Evolutionary conservation across 2,888 invertebrate genomes (phyloP), one percentile per base, ranked within the genome.

Genomic region (Acrobasis consociella): DNA sequence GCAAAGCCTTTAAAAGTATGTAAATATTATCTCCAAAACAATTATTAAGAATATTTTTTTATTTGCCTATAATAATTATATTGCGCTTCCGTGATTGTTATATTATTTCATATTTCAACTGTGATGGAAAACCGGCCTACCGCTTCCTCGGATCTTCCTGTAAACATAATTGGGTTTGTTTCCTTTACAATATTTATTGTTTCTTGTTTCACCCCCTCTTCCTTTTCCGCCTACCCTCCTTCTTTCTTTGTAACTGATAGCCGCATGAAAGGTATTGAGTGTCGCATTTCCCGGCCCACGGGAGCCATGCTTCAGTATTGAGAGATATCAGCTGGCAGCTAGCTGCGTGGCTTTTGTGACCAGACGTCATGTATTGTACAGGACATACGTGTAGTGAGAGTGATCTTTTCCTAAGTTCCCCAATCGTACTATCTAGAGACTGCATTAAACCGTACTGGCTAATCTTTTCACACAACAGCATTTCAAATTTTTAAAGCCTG

Each of bases 251-350:
- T 49, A 49, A 49, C 37, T 59, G 58, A 59, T 59, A 49, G 22
- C 58, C 17, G 42, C 55, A 38, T 37, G 58, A 59, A 59, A 59
- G 49, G 58, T 59, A 59, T 49, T 37, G 49, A 49, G 58, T 49
- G 58, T 59, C 58, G 31, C 37, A 59, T 59, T 37, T 49, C 58
- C 9, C n/a, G 9, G 9, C 58, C 49, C 58, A n/a, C 11, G 58
- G 49, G 58, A 49, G 37, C 37, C 58, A 56, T 56, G 38, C 17
- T 42, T 59, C 58, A 49, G n/a, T 42, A 46, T 16, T 15, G 17
- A 49, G 15, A 46, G 22, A 59, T 59, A 59, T 49, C 58, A 49
- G 10, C 42, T 49, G 58, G 22, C 56, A 31, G 46, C 58, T 49
- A 56, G 58, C 15, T 59, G 49, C 49, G 49, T 49, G 31, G 15